Evolutionary conservation across 2,113 vertebrate genomes (phyloP), one percentile per base, ranked within the genome.

Genomic region (Coryphaenoides rupestris): DNA sequence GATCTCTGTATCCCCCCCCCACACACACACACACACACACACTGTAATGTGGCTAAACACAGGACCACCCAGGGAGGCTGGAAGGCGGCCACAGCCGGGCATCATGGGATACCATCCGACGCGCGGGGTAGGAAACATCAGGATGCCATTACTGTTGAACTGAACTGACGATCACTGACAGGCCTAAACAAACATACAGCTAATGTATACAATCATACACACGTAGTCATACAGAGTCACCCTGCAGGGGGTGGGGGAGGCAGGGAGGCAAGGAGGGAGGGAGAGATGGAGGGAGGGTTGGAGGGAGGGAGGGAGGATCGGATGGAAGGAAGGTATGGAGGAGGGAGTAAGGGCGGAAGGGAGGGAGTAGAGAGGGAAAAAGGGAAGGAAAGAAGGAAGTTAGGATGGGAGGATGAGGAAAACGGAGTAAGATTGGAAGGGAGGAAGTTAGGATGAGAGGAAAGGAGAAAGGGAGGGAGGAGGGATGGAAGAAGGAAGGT

Each of bases 171-270:
- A 73, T 71, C 70, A 65, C 16, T 19, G 74, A 55, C 24, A n/a
- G 57, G 63, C 2, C 22, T 78, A 81, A 84, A 83, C 79, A 86
- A 81, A 74, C 68, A 71, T 61, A 4, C 64, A 69, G 52, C 12
- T 63, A 50, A 52, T 50, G 53, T 62, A 60, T n/a, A 60, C 64
- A 68, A 21, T 50, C 47, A 50, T 50, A n/a, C 14, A n/a, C 15
- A 50, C 47, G 17, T 98, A 99, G 91, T 99, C 95, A 79, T 97
- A 99, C 55, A 99, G 91, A 16, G 93, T 98, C 71, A 99, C 95
- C 87, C 97, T 98, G 74, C 1, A 62, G 60, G 81, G 66, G 76
- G 65, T 81, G 75, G 79, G 79, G 62, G 9, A 66, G 61, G 58
- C 10, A 68, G 1, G 57, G 46, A 19, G 19, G 21, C 12, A 21